These are phyloP conservation scores for Lepidurus arcticus DNA, from an alignment of 1,140 invertebrate genomes.

Conservation along the genomic window DNA sequence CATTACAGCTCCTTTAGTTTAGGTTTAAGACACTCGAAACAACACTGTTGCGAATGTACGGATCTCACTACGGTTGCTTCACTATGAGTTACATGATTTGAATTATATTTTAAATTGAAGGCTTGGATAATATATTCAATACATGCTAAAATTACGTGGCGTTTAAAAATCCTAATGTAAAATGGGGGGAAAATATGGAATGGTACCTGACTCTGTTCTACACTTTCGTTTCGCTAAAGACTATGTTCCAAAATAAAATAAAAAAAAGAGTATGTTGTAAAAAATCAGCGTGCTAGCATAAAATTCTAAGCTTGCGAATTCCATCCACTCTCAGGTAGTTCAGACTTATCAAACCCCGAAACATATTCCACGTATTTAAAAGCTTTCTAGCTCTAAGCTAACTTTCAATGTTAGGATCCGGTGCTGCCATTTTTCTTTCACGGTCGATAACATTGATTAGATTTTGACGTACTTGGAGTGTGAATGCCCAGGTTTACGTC, in stretches of 20 bases:
- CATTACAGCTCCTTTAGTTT: background rate
- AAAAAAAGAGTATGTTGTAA: background rate
- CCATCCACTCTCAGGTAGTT: slow-evolving; percentile 13
- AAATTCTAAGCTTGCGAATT: background rate
- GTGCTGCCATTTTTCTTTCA: too few species aligned
- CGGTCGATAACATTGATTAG: too few species aligned
- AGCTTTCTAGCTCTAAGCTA: background rate
- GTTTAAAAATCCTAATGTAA: background rate
- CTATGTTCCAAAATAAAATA: background rate
- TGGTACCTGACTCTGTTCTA: background rate
- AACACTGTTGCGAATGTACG: background rate
- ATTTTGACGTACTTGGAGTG: background rate
- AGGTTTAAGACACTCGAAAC: background rate
- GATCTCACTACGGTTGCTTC: background rate
- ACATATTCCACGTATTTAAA: background rate
- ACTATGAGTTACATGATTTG: background rate
- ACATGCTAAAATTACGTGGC: background rate
- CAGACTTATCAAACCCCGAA: slow-evolving; percentile 12
- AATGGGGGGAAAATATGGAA: background rate
- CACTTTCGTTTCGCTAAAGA: background rate
- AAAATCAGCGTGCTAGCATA: background rate
- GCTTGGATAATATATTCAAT: slow-evolving; percentile 11
- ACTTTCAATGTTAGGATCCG: background rate
- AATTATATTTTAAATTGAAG: background rate
- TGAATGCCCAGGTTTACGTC: background rate